These are phyloP conservation scores for Notospermus geniculatus DNA, from an alignment of 1,140 invertebrate genomes.

Conservation along the genomic window DNA sequence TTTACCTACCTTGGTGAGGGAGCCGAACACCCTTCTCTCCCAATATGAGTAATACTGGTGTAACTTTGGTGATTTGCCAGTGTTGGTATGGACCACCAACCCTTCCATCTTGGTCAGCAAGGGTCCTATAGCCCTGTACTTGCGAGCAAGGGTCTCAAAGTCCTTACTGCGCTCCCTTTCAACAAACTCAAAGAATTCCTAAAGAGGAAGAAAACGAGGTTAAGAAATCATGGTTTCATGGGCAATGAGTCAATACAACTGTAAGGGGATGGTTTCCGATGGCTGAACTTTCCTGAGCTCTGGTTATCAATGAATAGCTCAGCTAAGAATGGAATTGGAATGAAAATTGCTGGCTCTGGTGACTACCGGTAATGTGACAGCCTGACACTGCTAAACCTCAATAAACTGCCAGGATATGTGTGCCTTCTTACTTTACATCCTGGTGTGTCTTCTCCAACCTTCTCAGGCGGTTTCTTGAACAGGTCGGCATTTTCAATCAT, in stretches of 20 bases:
- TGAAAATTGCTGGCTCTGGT: too few species aligned
- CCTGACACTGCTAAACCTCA: too few species aligned
- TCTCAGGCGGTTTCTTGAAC: constrained; percentile 48
- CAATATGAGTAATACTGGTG: constrained; percentile 57
- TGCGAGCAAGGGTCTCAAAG: constrained; percentile 64
- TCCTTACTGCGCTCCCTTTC: constrained; percentile 67
- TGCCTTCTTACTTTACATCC: constrained; percentile 51
- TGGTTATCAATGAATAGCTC: too few species aligned
- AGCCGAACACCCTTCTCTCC: constrained; percentile 56
- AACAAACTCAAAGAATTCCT: constrained; percentile 70
- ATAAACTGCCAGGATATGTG: too few species aligned
- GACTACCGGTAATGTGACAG: too few species aligned
- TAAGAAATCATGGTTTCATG: constrained; percentile 25
- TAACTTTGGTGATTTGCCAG: constrained; percentile 54
- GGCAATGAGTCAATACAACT: too few species aligned
- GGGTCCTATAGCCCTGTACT: constrained; percentile 72
- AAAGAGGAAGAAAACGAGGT: constrained; percentile 45
- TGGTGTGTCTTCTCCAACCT: constrained; percentile 40
- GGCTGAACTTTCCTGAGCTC: too few species aligned
- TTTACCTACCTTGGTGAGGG: constrained; percentile 48
- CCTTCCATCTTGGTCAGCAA: constrained; percentile 80
- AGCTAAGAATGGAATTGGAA: background rate
- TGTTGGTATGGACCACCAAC: constrained; percentile 55
- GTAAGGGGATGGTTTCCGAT: too few species aligned
- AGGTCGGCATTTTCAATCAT: constrained; percentile 52